These are phyloP conservation scores for Celastrina argiolus DNA, from an alignment of 2,888 invertebrate species.

Conservation along the genomic window DNA sequence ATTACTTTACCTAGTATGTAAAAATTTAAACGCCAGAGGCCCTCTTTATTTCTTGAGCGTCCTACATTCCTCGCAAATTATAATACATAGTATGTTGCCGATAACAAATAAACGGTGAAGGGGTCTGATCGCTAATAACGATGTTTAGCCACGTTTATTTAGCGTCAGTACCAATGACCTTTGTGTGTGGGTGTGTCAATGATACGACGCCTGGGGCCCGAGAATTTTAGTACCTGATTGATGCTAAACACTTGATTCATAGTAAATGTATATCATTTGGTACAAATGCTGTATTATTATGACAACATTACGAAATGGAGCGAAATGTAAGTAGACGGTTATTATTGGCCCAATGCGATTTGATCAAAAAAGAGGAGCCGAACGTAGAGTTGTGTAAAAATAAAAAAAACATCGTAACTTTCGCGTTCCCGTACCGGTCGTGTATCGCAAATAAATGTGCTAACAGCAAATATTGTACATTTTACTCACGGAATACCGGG, in stretches of 20 bases:
- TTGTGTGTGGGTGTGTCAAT: slow-evolving; percentile 1
- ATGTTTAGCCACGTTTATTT: neutral
- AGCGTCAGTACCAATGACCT: neutral
- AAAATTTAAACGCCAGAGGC: neutral
- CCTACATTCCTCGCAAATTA: neutral
- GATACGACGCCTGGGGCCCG: neutral
- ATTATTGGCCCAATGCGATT: too few relatives aligned
- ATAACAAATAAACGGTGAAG: slow-evolving; percentile 3
- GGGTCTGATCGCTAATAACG: neutral
- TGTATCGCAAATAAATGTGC: slow-evolving; percentile 17
- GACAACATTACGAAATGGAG: neutral
- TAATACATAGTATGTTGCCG: neutral
- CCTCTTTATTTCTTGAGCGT: neutral
- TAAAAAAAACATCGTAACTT: neutral
- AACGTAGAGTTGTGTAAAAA: neutral
- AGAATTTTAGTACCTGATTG: neutral
- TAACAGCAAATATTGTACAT: slow-evolving; percentile 16
- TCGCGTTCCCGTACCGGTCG: neutral
- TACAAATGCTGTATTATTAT: neutral
- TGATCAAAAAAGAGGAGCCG: too few relatives aligned
- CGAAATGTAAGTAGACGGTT: too few relatives aligned
- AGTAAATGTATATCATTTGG: neutral
- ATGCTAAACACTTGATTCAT: neutral
- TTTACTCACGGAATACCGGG: slow-evolving; percentile 2
- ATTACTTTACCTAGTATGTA: neutral